Conservation (phyloP, 2,113 vertebrate species). For the Uria lomvia region DNA sequence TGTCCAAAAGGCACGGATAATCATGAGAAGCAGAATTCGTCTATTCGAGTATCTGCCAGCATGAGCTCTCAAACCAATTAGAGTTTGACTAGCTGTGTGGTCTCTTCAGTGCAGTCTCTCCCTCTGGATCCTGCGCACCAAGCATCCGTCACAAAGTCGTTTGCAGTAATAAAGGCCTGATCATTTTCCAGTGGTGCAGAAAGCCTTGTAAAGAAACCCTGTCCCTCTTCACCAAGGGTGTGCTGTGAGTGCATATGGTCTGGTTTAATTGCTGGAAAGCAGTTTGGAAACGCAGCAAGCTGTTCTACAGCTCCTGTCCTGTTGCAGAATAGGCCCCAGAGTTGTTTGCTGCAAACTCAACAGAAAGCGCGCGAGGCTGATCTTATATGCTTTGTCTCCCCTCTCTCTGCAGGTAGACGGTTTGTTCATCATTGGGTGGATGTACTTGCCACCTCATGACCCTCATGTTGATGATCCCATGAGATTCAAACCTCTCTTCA, state of each 20-base stretch:
- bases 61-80: not conserved
- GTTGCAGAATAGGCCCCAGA: not conserved
- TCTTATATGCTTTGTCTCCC: not conserved
- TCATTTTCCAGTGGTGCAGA: conserved; percentile 4
- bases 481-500: conserved; percentile 93
- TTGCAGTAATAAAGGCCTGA: conserved; percentile 16
- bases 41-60: not conserved
- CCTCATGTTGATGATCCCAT: conserved; percentile 95
- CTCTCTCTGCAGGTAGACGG: conserved; percentile 86
- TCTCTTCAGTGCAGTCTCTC: not conserved
- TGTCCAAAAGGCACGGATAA: not conserved
- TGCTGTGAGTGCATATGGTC: not conserved
- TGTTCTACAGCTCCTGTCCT: not conserved
- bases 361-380: not conserved
- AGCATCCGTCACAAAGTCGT: not conserved
- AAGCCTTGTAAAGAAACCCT: not conserved
- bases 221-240: not conserved
- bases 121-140: not conserved
- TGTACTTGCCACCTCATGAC: conserved; percentile 96
- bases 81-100: conserved; percentile 15
- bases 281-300: not conserved
- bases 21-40: not conserved
- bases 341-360: not conserved
- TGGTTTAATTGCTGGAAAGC: conserved; percentile 7
- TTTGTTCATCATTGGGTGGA: conserved; percentile 96